Base-by-base conservation (phyloP, 2,797 vertebrate species). In the Sitta carolinensis region DNA sequence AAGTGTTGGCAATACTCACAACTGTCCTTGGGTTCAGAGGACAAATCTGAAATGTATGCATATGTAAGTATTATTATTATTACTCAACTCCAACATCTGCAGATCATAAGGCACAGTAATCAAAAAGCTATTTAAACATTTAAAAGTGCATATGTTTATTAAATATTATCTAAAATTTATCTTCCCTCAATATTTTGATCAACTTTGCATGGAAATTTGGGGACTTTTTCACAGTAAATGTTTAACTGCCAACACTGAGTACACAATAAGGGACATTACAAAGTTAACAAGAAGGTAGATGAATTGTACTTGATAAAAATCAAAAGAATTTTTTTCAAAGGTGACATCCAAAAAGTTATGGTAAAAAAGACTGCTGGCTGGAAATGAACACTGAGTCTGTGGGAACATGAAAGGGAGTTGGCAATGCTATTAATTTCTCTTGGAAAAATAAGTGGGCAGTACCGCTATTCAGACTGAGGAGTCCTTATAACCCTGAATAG, bases 301-400 rank as follows among this genome's bases (percentile, higher is more conserved):
- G 13, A 70, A 72, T 45, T 84, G 50, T 59, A 58, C 67, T 77
- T 82, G 34, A 64, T 68, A 54, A 9, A 94, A 91, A 88, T 67
- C 62, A 83, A 68, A 87, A 72, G 2, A 50, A 45, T 52, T 89
- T 94, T 66, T 83, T 82, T 73, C 42, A 73, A 93, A 93, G 59
- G 85, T 94, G 89, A 91, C 57, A 86, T 93, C 67, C 73, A 96
- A 51, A n/a, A 89, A 91, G 26, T 54, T 81, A 72, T 1, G 16
- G 68, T 84, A 84, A 86, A 91, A 63, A 70, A 55, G 62, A 91
- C 1, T 58, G 36, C 30, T 92, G 67, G 59, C 73, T 93, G 36
- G 80, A 93, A 93, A 95, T 47, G 19, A 88, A 78, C n/a, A 90
- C 27, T 15, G 26, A 89, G 42, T 50, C 58, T 87, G 51, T 52